Conservation (phyloP, 1,140 invertebrate genomes). For the Anastatus disparis region DNA sequence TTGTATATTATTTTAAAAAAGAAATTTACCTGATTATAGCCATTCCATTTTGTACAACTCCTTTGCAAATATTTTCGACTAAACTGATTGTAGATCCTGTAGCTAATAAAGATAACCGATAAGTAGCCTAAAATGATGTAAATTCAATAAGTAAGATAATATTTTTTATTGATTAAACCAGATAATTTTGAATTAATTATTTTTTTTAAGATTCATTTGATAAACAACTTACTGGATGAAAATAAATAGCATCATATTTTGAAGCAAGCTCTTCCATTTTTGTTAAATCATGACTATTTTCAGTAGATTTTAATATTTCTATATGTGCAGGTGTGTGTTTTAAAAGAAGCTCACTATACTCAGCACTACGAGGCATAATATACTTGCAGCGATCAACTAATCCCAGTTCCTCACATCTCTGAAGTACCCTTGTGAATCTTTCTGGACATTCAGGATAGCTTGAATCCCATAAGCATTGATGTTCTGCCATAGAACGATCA, state of each 20-base stretch:
- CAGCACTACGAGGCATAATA: constrained; percentile 72
- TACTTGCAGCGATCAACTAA: constrained; percentile 76
- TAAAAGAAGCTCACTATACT: constrained; percentile 76
- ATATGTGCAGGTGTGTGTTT: constrained; percentile 75
- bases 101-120: constrained; percentile 78
- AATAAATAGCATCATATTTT: constrained; percentile 86
- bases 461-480: constrained; percentile 84
- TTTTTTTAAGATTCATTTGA: constrained; percentile 16
- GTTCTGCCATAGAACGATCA: constrained; percentile 81
- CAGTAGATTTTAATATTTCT: constrained; percentile 74
- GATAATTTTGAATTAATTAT: constrained; percentile 23
- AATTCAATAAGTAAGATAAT: too few relatives aligned
- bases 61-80: constrained; percentile 76
- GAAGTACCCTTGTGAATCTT: constrained; percentile 76
- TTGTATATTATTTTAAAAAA: background rate
- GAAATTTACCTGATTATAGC: constrained; percentile 73
- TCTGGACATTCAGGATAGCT: constrained; percentile 86
- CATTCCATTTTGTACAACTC: constrained; percentile 85
- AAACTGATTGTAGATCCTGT: constrained; percentile 85
- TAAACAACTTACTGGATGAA: constrained; percentile 78
- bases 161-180: too few relatives aligned
- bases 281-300: constrained; percentile 68
- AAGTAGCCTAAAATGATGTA: constrained; percentile 81
- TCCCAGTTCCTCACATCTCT: constrained; percentile 79
- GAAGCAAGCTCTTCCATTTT: constrained; percentile 79